Evolutionary conservation across 2,888 invertebrate species (phyloP).

Genomic region (Caenorhabditis sp.): DNA sequence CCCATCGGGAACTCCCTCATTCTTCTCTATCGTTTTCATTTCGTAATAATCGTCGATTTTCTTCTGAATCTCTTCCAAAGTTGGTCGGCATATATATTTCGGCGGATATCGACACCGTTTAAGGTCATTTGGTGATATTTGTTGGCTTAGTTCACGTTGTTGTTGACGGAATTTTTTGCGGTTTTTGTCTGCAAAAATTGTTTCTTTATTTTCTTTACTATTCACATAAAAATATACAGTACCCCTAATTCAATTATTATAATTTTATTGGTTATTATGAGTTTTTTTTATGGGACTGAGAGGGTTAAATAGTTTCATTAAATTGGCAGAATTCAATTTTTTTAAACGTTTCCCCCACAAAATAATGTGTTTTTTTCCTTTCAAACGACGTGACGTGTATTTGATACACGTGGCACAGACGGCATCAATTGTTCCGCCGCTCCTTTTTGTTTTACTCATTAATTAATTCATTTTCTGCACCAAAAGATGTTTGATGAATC

Average conservation of each 20-base stretch:
- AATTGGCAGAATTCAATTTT: no score
- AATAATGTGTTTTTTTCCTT: not conserved
- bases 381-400: not conserved
- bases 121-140: not conserved
- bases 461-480: no score
- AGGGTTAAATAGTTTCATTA: no score
- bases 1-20: conserved; percentile 21
- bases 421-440: no score
- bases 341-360: not conserved
- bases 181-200: conserved; percentile 12
- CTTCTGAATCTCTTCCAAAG: conserved; percentile 8
- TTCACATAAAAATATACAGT: no score
- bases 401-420: no score
- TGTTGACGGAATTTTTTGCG: conserved; percentile 4
- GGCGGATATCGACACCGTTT: conserved; percentile 17
- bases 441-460: no score
- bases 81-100: conserved; percentile 22
- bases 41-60: conserved; percentile 21
- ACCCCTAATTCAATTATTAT: no score
- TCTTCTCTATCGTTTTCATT: conserved; percentile 18
- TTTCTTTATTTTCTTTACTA: no score
- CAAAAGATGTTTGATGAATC: no score
- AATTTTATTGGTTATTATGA: no score
- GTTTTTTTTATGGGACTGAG: no score
- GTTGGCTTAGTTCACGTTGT: conserved; percentile 9